Evolutionary conservation across 30 jellyfish, hydroid and myxozoan genomes (phyloP).

Genomic region (Aurelia aurita complex sp. Pacific): DNA sequence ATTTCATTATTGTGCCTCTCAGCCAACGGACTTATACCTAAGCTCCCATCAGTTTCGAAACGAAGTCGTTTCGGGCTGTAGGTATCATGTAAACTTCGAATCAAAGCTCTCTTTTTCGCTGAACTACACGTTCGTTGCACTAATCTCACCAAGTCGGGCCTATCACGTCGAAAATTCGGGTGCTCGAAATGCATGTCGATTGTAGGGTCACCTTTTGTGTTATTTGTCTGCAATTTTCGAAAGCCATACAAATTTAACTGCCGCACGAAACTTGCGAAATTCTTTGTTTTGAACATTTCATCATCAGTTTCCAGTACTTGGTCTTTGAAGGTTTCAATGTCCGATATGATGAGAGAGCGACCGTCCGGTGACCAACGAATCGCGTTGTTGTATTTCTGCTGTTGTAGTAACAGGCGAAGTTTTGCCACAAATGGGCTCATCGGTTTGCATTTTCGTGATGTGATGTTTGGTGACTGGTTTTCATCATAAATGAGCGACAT

Average conservation of each 20-base stretch:
- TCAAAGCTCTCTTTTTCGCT: constrained; percentile 43
- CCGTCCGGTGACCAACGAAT: constrained; percentile 98
- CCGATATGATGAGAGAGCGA: constrained; percentile 85
- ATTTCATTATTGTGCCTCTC: constrained; percentile 39
- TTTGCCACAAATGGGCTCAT: constrained; percentile 98
- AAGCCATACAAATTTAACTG: constrained; percentile 95
- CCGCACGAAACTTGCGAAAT: constrained; percentile 97
- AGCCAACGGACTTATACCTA: constrained; percentile 36
- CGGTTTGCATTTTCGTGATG: constrained; percentile 84
- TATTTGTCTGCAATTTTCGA: constrained; percentile 83
- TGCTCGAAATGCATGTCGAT: constrained; percentile 98
- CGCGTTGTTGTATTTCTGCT: constrained; percentile 84
- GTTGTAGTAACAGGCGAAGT: constrained; percentile 87
- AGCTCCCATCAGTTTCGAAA: constrained; percentile 19
- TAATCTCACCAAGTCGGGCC: constrained; percentile 93
- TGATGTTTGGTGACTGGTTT: constrained; percentile 48
- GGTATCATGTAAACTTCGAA: constrained; percentile 37
- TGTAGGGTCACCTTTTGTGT: constrained; percentile 91
- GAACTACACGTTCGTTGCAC: constrained; percentile 97
- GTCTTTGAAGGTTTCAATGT: constrained; percentile 80
- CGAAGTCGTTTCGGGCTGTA: constrained; percentile 60
- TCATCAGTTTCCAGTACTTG: constrained; percentile 93
- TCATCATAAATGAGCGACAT: constrained; percentile 40
- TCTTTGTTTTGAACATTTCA: constrained; percentile 98
- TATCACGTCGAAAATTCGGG: constrained; percentile 91